Percentiles rank a stretch among this genome's conserved stretches.
Evolutionary conservation across 1,140 invertebrate species (phyloP).

Genomic region (Zaprionus kolodkinae): DNA sequence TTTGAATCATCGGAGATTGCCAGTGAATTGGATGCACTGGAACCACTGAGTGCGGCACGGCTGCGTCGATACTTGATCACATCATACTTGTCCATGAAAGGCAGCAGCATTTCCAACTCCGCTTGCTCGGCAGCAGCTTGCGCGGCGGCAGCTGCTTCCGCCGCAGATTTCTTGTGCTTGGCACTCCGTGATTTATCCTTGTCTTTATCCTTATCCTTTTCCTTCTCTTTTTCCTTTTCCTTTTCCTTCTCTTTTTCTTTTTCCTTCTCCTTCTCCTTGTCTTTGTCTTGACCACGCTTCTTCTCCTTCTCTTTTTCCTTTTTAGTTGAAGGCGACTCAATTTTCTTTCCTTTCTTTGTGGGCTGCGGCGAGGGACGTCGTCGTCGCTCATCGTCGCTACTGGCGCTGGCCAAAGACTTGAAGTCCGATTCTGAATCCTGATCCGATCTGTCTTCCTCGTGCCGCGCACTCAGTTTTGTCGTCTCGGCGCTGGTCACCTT

Average conservation of each 20-base stretch:
- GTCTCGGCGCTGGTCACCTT: slow-evolving; percentile 65
- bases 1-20: slow-evolving; percentile 61
- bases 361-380: slow-evolving; percentile 30
- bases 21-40: slow-evolving; percentile 57
- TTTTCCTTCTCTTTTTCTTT: slow-evolving; percentile 20
- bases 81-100: slow-evolving; percentile 86
- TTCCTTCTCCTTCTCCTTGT: slow-evolving; percentile 46
- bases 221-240: slow-evolving; percentile 40
- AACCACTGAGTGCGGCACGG: slow-evolving; percentile 72
- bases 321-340: slow-evolving; percentile 19
- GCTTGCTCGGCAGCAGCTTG: slow-evolving; percentile 68
- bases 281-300: slow-evolving; percentile 11
- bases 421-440: slow-evolving; percentile 70
- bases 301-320: slow-evolving; percentile 54
- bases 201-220: slow-evolving; percentile 54
- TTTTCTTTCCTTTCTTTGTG: slow-evolving; percentile 44
- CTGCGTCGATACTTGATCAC: slow-evolving; percentile 88
- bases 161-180: slow-evolving; percentile 66
- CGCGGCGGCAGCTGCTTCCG: slow-evolving; percentile 61
- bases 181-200: slow-evolving; percentile 47
- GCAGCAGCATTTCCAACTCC: slow-evolving; percentile 74
- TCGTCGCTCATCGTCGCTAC: slow-evolving; percentile 41
- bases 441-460: slow-evolving; percentile 40
- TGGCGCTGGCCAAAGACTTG: slow-evolving; percentile 62
- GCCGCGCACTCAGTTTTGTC: slow-evolving; percentile 61